Evolutionary conservation across 2,888 invertebrate genomes (phyloP), one percentile per base, ranked within the genome.

Genomic region (Chironomus riparius): DNA sequence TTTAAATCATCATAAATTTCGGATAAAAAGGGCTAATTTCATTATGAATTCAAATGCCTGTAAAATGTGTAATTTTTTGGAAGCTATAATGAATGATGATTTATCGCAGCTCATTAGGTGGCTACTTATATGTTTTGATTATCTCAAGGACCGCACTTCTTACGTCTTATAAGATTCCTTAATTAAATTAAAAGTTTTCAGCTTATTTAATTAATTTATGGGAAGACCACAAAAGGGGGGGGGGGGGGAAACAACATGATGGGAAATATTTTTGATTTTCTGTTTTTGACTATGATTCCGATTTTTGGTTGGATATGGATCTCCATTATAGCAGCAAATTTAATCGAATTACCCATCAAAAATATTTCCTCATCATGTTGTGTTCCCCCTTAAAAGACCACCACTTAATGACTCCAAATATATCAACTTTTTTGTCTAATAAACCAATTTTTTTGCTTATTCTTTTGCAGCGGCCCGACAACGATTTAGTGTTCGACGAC

Each of bases 401-500:
- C 56, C 38, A 38, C 38, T 38, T 38, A 38, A 38, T 38, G 10
- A 38, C 10, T 18, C 56, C 15, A 56, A 56, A 56, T 15, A 38
- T 38, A 56, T 18, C 15, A 56, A 56, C n/a, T 15, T 18, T 21
- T 50, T 22, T 62, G 21, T 62, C 61, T 18, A 7, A 21, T 65
- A 15, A 22, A 22, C 15, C 68, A 47, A 22, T 74, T 68, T 48
- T 22, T 65, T 12, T 47, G 15, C 47, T 4, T 69, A 47, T 10
- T 48, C 68, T 18, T 21, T 68, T 74, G 1, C 47, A 74, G 74
- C 50, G 50, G 12, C 68, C 4, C 47, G 74, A 74, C 24, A 15
- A 62, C 12, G 74, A 74, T n/a, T 22, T 74, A 12, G 24, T 68
- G 65, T 74, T 74, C 24, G 68, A 74, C 10, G 74, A 74, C 48